Evolutionary conservation across 1,140 invertebrate genomes (phyloP), one percentile per base, ranked within the genome.

Genomic region (Brachionus angularis): DNA sequence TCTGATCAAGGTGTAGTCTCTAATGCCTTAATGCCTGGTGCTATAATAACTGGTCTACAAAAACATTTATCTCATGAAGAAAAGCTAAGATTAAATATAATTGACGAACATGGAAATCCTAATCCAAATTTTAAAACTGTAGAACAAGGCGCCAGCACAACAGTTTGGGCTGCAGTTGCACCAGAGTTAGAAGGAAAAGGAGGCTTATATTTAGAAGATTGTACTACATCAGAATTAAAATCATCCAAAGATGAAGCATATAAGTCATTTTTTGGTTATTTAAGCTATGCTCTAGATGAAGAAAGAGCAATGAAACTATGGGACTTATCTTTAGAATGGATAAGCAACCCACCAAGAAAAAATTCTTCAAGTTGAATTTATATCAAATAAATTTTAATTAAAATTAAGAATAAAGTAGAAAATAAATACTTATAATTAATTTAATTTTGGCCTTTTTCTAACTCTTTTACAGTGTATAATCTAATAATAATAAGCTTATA

Each of bases 161-260:
- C 86, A 1, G 81, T 93, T 42, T 86, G 89, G 76, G 89, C 89
- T 76, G 85, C 89, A 3, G 78, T 91, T 1, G 87, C 89, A 77
- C 86, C 88, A 74, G 81, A 85, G 69, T 83, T 85, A 72, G 86
- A 83, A 58, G 53, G 53, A 14, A 58, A 58, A 58, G 53, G 53
- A 23, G 53, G 53, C 23, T 12, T 58, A 21, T 58, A 58, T 58
- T 23, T 58, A 5, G 53, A 58, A 58, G 39, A 58, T 31, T 58
- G 53, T 34, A 34, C 31, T 34, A 36, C 18, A 36, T 58, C 53
- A 21, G 31, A 58, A 25, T 23, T 39, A 39, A 58, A 58, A 23
- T 31, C 36, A 39, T 39, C 33, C 2, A 36, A 18, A 14, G 18
- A 36, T 39, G 53, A 58, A 42, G 53, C 53, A 5, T 36, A 39